Conservation (phyloP, 2,113 vertebrate species). For the Microcebus jonahi region DNA sequence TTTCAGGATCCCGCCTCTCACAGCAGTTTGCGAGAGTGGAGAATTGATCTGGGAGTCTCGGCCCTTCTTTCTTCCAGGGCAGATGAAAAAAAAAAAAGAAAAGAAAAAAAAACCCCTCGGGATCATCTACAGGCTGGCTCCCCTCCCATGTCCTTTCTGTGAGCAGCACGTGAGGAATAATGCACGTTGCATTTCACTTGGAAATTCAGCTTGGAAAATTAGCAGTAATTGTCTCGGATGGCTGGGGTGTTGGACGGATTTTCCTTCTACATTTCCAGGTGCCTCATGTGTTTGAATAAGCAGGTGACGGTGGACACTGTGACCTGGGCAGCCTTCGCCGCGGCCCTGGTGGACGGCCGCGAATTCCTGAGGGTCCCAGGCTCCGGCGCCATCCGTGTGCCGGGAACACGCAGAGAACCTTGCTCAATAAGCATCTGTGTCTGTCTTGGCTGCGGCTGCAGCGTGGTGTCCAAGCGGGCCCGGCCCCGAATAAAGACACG, state of each 20-base stretch:
- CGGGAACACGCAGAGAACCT: conserved; percentile 71
- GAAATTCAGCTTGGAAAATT: conserved; percentile 68
- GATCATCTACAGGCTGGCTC: neutral
- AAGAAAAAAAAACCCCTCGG: neutral
- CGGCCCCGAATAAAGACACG: conserved; percentile 81
- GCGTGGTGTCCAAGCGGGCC: conserved; percentile 74
- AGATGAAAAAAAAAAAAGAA: neutral
- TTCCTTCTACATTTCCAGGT: conserved; percentile 34
- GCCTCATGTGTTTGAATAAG: neutral
- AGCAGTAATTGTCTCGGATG: conserved; percentile 46
- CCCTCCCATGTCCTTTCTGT: conserved; percentile 49
- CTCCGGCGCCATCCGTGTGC: conserved; percentile 61
- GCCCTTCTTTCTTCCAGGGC: neutral
- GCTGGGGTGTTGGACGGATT: conserved; percentile 64
- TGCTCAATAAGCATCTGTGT: conserved; percentile 85
- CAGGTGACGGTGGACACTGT: neutral
- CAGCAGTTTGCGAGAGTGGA: conserved; percentile 32
- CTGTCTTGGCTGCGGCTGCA: conserved; percentile 81
- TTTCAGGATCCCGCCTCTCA: conserved; percentile 47
- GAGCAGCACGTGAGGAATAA: conserved; percentile 10
- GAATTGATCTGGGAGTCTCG: neutral
- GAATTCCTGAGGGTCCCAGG: conserved; percentile 54
- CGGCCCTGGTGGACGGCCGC: conserved; percentile 54
- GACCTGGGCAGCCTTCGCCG: conserved; percentile 30
- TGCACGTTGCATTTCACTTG: conserved; percentile 35